These are phyloP conservation scores for Minunthozetes semirufus DNA, from an alignment of 2,888 invertebrate species.

Conservation along the genomic window DNA sequence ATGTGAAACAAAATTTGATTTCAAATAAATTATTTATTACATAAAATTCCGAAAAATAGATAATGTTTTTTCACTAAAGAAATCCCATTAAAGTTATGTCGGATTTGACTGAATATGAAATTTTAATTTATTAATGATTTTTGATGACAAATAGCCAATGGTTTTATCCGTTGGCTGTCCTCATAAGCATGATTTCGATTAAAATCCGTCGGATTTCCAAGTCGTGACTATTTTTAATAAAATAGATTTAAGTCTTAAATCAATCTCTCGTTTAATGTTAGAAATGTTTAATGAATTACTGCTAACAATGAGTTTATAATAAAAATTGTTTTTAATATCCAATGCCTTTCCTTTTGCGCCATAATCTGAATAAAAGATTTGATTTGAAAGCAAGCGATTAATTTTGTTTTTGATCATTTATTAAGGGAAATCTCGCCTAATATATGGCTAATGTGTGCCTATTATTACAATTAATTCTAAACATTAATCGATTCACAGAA, in stretches of 20 bases:
- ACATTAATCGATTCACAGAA: neutral
- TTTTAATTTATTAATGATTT: too few relatives aligned
- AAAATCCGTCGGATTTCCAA: neutral
- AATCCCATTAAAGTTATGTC: too few relatives aligned
- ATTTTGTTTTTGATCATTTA: constrained; percentile 11
- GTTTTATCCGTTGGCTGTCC: neutral
- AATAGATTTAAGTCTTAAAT: neutral
- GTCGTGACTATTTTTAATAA: constrained; percentile 20
- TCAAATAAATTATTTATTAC: too few relatives aligned
- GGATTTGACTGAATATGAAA: too few relatives aligned
- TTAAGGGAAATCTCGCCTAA: neutral
- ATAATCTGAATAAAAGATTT: neutral
- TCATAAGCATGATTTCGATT: constrained; percentile 12
- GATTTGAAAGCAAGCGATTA: neutral
- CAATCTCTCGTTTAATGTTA: neutral
- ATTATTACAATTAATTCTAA: neutral
- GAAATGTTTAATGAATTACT: too few relatives aligned
- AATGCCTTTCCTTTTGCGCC: neutral
- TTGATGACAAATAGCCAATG: too few relatives aligned
- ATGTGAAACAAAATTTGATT: neutral
- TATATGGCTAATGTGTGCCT: neutral
- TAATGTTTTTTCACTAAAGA: too few relatives aligned
- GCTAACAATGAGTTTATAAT: too few relatives aligned
- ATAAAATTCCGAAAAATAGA: too few relatives aligned
- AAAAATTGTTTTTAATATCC: too few relatives aligned